Evolutionary conservation across 2,797 vertebrate genomes (phyloP).

Genomic region (Microctenopoma lineatum): DNA sequence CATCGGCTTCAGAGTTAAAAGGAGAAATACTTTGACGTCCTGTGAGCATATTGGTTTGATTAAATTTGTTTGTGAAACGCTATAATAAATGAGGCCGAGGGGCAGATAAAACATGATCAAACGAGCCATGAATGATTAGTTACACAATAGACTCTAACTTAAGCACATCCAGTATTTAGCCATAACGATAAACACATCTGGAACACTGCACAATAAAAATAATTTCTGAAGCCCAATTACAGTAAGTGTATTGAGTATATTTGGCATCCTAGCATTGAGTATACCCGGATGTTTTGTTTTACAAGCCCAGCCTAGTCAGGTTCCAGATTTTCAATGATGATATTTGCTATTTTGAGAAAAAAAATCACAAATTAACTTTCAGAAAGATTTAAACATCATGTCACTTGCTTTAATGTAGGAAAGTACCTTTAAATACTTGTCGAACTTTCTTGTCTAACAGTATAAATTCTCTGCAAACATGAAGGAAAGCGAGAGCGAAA

Average conservation of each 20-base stretch:
- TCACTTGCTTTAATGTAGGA: constrained; percentile 5
- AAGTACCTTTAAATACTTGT: constrained; percentile 1
- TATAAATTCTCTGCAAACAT: neutral
- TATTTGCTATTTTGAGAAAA: constrained; percentile 8
- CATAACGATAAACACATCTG: constrained; percentile 69
- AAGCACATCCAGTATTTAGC: constrained; percentile 61
- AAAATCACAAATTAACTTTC: constrained; percentile 7
- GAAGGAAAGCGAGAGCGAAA: neutral
- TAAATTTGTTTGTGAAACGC: constrained; percentile 64
- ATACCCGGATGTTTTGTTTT: constrained; percentile 23
- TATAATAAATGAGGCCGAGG: constrained; percentile 64
- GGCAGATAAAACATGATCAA: constrained; percentile 65
- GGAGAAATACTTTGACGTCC: constrained; percentile 56
- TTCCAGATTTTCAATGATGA: constrained; percentile 34
- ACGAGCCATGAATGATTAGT: constrained; percentile 67
- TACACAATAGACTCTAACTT: constrained; percentile 67
- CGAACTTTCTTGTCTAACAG: neutral
- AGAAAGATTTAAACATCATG: constrained; percentile 43
- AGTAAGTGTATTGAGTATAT: constrained; percentile 35
- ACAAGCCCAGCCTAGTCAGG: constrained; percentile 22
- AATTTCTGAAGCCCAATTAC: constrained; percentile 48
- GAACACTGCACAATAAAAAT: constrained; percentile 48
- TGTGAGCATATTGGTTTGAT: constrained; percentile 62
- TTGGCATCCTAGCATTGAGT: neutral
- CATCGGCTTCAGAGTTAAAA: constrained; percentile 40